A percentile compares a stretch with the other conserved stretches of the same genome.
Conservation (phyloP, 64 coral and sea anemone species). For the Stichodactyla mertensii region DNA sequence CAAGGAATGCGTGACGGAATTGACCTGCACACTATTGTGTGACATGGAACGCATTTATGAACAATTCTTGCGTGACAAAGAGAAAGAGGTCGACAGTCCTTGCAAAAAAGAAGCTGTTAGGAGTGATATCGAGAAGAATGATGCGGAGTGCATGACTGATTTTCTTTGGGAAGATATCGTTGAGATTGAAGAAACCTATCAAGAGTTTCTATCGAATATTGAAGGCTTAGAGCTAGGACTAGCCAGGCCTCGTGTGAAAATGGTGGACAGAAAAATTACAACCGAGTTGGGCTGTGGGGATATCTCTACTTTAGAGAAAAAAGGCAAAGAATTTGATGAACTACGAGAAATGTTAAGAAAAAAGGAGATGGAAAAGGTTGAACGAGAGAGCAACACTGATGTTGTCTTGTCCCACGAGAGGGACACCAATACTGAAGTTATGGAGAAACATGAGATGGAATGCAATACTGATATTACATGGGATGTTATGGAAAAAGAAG, state of each 20-base stretch:
- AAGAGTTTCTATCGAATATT: slow-evolving; percentile 27
- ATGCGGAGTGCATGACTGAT: slow-evolving; percentile 25
- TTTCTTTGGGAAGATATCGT: slow-evolving; percentile 24
- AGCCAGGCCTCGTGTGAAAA: background rate
- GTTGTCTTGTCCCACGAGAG: background rate
- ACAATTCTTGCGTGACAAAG: background rate
- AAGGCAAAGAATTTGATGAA: background rate
- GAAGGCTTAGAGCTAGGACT: background rate
- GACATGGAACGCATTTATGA: slow-evolving; percentile 36
- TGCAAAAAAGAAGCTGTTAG: background rate
- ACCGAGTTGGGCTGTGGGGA: background rate
- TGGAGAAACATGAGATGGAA: background rate
- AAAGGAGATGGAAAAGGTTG: slow-evolving; percentile 9
- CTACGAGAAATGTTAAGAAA: background rate
- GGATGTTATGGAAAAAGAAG: slow-evolving; percentile 1
- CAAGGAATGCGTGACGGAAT: slow-evolving; percentile 21
- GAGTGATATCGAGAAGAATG: background rate
- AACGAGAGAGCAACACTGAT: slow-evolving; percentile 1
- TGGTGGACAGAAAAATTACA: background rate
- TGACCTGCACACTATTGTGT: slow-evolving; percentile 17
- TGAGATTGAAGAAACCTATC: slow-evolving; percentile 36
- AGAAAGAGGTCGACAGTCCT: background rate
- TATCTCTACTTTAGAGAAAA: background rate
- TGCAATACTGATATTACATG: slow-evolving; percentile 25
- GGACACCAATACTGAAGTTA: background rate